Base-by-base conservation (phyloP, 1,140 invertebrate genomes). In the Bactericera cockerelli region DNA sequence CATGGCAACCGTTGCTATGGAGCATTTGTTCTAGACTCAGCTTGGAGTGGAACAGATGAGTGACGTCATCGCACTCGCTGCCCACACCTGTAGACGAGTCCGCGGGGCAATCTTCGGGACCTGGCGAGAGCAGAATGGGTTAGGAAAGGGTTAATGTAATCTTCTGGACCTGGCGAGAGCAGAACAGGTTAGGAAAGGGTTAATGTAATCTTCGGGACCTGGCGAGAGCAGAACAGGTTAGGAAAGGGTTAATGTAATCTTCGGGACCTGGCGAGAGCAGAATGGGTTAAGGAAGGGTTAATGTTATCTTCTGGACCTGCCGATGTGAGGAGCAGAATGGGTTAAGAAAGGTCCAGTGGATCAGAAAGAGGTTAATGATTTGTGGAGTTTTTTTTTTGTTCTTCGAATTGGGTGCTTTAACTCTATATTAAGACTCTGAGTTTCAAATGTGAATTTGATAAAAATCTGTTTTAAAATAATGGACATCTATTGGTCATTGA, bases 21-120 rank as follows among this genome's bases (percentile, higher is more conserved):
- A 83, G 71, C 82, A 84, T 83, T 74, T 83, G 79, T 64, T 80
- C 77, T 64, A 84, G 73, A 57, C 79, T 83, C 59, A 79, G 70
- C 63, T 53, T 21, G n/a, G 49, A 53, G n/a, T 19, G 4, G 49
- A 53, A 53, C 49, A 53, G 14, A 11, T 53, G 36, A 38, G 36
- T 38, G 13, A 21, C 10, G 19, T 16, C 11, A 10, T 10, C 11
- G 24, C 53, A 55, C 0, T 19, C 56, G 59, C 21, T 53, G 53
- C 57, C 26, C 55, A 25, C 22, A 28, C 16, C 42, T 59, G 56
- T 54, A 61, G 57, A 14, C 57, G 53, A 26, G 49, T 26, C 54
- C 54, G 49, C 42, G 42, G 61, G 26, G 53, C 28, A 31, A 13
- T 31, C 28, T 31, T 31, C 28, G 26, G 42, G 38, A 16, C 36